phyloP scores from a whole-genome alignment of 2,888 invertebrate species.

The Sicus ferrugineus region DNA sequence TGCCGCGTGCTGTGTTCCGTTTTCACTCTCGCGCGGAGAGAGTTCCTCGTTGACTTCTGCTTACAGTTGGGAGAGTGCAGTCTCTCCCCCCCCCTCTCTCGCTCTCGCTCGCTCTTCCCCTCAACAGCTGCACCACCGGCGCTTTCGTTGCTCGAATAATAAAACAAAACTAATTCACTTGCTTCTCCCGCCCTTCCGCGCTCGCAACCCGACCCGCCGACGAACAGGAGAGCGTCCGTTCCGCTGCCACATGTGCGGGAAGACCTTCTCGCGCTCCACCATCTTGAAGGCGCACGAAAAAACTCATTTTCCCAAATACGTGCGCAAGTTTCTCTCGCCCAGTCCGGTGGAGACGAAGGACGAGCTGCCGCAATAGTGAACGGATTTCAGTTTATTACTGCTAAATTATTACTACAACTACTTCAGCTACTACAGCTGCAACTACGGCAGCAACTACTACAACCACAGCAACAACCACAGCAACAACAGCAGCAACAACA shows the following conservation, averaged over 20 bases:
- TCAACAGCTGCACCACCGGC: not conserved
- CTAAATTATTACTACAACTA: conserved; percentile 65
- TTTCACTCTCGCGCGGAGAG: not conserved
- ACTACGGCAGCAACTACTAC: conserved; percentile 51
- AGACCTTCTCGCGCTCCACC: conserved; percentile 89
- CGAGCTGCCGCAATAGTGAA: conserved; percentile 78
- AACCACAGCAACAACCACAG: conserved; percentile 38
- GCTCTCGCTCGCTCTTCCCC: not conserved
- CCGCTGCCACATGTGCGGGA: conserved; percentile 87
- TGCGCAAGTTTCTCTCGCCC: conserved; percentile 87
- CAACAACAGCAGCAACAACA: conserved; percentile 46
- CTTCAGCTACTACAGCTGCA: conserved; percentile 60
- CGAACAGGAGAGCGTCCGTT: conserved; percentile 82
- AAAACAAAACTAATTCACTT: conserved; percentile 12
- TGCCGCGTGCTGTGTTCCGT: not conserved
- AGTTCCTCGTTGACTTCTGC: not conserved
- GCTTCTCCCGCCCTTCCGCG: not conserved
- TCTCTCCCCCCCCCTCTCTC: not conserved
- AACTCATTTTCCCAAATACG: conserved; percentile 91
- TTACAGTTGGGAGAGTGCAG: not conserved
- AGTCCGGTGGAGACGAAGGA: conserved; percentile 85
- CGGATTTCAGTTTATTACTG: conserved; percentile 63
- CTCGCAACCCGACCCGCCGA: not conserved
- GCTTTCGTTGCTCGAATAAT: not conserved
- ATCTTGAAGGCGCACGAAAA: conserved; percentile 93